phyloP scores from a whole-genome alignment of 1,140 invertebrate species.

The Drosophila aff. region DNA sequence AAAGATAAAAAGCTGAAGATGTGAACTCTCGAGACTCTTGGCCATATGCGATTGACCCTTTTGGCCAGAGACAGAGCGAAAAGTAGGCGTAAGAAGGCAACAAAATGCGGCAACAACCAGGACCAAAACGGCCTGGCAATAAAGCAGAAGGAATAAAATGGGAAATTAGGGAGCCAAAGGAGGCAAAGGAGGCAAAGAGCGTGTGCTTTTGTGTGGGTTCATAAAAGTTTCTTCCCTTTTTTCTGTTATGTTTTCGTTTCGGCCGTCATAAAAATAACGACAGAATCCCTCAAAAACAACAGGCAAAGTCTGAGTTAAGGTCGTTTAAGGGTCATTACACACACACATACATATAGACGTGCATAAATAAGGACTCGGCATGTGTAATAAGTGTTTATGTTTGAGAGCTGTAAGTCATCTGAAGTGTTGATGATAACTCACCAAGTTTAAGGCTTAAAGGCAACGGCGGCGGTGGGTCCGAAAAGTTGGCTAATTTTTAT shows the following conservation, averaged over 20 bases:
- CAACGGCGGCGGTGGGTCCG: neutral
- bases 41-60: conserved; percentile 39
- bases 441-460: conserved; percentile 17
- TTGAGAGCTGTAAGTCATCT: conserved; percentile 25
- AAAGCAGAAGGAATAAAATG: conserved; percentile 23
- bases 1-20: conserved; percentile 11
- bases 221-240: conserved; percentile 28
- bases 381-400: conserved; percentile 28
- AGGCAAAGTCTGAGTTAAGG: conserved; percentile 48
- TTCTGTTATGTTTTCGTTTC: conserved; percentile 13
- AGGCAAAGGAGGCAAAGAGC: conserved; percentile 7
- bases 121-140: conserved; percentile 22
- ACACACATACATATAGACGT: neutral
- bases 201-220: conserved; percentile 45
- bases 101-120: conserved; percentile 28
- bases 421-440: conserved; percentile 46
- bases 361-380: conserved; percentile 6
- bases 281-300: conserved; percentile 48
- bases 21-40: conserved; percentile 23
- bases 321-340: conserved; percentile 70
- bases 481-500: conserved; percentile 29
- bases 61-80: conserved; percentile 16
- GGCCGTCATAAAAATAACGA: conserved; percentile 46
- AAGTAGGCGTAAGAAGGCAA: conserved; percentile 43
- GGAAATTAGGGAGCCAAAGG: conserved; percentile 4